These are phyloP conservation scores for Melipona bicolor DNA, from an alignment of 2,888 invertebrate species.

Conservation along the genomic window DNA sequence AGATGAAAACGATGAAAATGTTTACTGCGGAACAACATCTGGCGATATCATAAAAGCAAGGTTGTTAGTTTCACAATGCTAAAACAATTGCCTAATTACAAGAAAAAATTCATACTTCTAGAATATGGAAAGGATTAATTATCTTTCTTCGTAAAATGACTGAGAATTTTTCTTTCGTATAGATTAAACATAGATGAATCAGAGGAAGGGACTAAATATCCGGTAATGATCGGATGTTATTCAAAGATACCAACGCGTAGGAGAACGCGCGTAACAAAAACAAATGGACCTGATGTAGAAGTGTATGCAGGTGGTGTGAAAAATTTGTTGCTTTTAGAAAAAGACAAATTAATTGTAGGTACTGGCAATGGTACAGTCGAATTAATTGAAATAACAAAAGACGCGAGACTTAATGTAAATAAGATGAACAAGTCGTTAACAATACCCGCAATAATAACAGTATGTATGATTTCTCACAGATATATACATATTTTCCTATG, in stretches of 20 bases:
- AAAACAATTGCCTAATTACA: neutral
- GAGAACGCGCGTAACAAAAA: constrained; percentile 83
- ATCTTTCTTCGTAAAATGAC: neutral
- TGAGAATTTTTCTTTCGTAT: constrained; percentile 80
- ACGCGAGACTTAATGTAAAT: neutral
- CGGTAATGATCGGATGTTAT: constrained; percentile 88
- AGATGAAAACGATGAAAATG: constrained; percentile 89
- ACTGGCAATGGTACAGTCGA: constrained; percentile 94
- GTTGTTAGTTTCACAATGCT: constrained; percentile 26
- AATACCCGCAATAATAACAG: constrained; percentile 84
- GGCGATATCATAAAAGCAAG: constrained; percentile 87
- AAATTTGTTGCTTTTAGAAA: constrained; percentile 87
- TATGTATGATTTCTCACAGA: neutral
- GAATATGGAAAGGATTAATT: neutral
- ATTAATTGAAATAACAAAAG: constrained; percentile 85
- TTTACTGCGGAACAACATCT: constrained; percentile 94
- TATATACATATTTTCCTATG: neutral
- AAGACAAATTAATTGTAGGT: constrained; percentile 90
- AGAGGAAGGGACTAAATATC: constrained; percentile 72
- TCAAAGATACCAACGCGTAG: constrained; percentile 86
- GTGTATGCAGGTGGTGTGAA: constrained; percentile 88
- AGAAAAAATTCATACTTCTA: too few relatives aligned
- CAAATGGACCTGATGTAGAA: constrained; percentile 85
- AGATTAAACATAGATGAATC: constrained; percentile 85
- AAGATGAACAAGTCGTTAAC: constrained; percentile 78